phyloP scores from a whole-genome alignment of 2,113 vertebrate genomes.

The Bothrops jararaca region DNA sequence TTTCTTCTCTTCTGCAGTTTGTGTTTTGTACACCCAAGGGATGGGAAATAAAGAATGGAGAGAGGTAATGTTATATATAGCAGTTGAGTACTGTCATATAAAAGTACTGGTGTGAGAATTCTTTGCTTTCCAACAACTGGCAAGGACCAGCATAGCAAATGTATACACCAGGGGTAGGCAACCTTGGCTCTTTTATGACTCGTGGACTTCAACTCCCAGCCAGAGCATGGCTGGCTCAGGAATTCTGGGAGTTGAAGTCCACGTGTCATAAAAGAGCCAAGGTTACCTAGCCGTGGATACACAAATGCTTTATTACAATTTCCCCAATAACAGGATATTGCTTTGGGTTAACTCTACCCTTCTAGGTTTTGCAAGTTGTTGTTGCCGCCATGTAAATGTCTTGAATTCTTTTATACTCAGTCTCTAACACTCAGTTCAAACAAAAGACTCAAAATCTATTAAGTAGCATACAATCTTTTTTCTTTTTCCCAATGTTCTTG shows the following conservation, averaged over 20 bases:
- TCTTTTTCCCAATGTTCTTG: background rate
- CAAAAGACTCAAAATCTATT: background rate
- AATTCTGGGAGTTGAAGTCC: no score
- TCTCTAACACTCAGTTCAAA: background rate
- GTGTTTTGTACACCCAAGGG: conserved; percentile 94
- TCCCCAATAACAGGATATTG: background rate
- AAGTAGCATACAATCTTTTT: background rate
- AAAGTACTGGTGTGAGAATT: background rate
- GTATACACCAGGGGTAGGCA: background rate
- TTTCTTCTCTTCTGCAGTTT: conserved; percentile 76
- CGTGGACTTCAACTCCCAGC: no score
- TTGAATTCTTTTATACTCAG: background rate
- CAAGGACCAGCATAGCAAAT: background rate
- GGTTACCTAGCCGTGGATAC: no score
- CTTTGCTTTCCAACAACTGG: background rate
- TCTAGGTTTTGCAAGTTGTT: background rate
- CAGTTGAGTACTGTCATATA: background rate
- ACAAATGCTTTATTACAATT: background rate
- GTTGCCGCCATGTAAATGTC: background rate
- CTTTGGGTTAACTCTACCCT: background rate
- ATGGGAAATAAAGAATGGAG: conserved; percentile 97
- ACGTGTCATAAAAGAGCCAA: no score
- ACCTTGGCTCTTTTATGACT: no score
- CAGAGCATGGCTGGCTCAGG: no score
- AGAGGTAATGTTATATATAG: conserved; percentile 79